Percentiles rank a stretch among this genome's conserved stretches.
phyloP scores from a whole-genome alignment of 2,888 invertebrate species.

The Marasmarcha lunaedactyla region DNA sequence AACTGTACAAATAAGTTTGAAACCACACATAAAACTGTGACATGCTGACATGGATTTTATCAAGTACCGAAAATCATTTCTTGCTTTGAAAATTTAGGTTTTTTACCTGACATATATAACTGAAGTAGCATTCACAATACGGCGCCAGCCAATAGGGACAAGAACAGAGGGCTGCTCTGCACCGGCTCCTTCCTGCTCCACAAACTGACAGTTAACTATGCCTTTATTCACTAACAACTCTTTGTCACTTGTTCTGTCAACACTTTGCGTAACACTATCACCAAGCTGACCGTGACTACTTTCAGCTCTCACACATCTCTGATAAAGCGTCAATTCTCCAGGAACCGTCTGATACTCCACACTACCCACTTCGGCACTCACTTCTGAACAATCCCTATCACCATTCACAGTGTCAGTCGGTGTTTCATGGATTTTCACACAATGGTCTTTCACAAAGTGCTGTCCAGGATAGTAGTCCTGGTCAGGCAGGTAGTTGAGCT shows the following conservation, averaged over 20 bases:
- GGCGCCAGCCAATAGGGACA: conserved; percentile 64
- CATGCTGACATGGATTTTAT: too few species aligned
- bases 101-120: conserved; percentile 57
- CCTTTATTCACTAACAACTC: conserved; percentile 46
- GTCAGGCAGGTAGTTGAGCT: conserved; percentile 30
- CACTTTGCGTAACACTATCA: conserved; percentile 44
- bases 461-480: not conserved
- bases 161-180: conserved; percentile 38
- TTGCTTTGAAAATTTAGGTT: too few species aligned
- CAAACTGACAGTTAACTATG: conserved; percentile 64
- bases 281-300: conserved; percentile 26
- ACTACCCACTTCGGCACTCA: conserved; percentile 30
- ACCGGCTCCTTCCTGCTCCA: conserved; percentile 64
- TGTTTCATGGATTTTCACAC: conserved; percentile 28
- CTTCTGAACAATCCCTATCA: conserved; percentile 29
- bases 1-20: too few species aligned
- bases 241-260: conserved; percentile 44
- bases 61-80: too few species aligned
- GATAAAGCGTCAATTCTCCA: conserved; percentile 40
- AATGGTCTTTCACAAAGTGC: conserved; percentile 27
- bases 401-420: too few species aligned
- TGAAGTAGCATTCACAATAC: conserved; percentile 52
- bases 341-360: conserved; percentile 24
- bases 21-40: too few species aligned
- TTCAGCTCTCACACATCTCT: conserved; percentile 31